Percentiles rank a stretch among this genome's conserved stretches.
Evolutionary conservation across 2,113 vertebrate genomes (phyloP).

Genomic region (Macheiramphus alcinus): DNA sequence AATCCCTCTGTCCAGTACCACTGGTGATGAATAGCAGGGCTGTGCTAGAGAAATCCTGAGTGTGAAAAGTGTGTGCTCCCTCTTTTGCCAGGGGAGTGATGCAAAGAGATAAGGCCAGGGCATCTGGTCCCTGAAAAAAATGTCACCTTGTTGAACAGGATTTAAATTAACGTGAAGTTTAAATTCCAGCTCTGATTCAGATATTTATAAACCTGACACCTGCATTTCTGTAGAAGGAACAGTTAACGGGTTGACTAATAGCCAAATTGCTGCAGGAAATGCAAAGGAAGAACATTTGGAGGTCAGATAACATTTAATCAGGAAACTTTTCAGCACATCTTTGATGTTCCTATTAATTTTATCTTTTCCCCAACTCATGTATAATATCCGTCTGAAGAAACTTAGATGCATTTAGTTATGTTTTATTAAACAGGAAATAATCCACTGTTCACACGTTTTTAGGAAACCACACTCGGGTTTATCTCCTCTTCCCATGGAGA

Average conservation of each 20-base stretch:
- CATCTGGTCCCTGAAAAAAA: not conserved
- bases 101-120: not conserved
- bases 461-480: constrained; percentile 16
- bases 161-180: not conserved
- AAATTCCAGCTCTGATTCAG: not conserved
- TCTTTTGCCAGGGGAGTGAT: not conserved
- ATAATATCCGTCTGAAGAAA: constrained; percentile 45
- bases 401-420: not conserved
- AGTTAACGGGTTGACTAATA: not conserved
- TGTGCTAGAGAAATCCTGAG: not conserved
- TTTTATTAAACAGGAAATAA: constrained; percentile 50
- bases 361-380: constrained; percentile 11
- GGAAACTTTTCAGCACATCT: constrained; percentile 29
- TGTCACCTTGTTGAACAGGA: not conserved
- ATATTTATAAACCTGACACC: constrained; percentile 56
- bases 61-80: rapidly evolving
- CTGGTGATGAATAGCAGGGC: not conserved
- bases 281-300: constrained; percentile 30
- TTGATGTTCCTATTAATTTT: constrained; percentile 35
- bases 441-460: constrained; percentile 19
- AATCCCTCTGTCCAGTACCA: not conserved
- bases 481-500: not conserved
- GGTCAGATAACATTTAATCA: constrained; percentile 34
- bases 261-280: constrained; percentile 35
- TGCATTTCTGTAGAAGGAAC: constrained; percentile 6